Conservation (phyloP, 30 jellyfish, hydroid and myxozoan genomes). For the Nemopilema nomurai region DNA sequence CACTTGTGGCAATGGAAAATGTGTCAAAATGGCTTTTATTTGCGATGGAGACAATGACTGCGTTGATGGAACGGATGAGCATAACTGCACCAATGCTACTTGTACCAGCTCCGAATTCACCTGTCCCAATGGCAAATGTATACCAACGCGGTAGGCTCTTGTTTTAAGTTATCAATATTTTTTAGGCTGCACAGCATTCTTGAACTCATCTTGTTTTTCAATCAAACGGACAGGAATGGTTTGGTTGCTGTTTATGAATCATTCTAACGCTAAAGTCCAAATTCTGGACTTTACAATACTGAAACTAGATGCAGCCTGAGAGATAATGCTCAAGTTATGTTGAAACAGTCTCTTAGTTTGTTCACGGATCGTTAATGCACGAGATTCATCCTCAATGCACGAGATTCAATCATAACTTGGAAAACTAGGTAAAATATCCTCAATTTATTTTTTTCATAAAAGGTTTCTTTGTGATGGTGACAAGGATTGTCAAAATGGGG, state of each 20-base stretch:
- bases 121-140: constrained; percentile 78
- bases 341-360: too few species aligned
- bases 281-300: too few species aligned
- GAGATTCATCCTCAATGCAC: too few species aligned
- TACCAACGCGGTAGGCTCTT: constrained; percentile 47
- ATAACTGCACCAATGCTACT: constrained; percentile 49
- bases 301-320: too few species aligned
- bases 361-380: too few species aligned
- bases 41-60: constrained; percentile 86
- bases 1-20: constrained; percentile 71
- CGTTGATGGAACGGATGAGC: constrained; percentile 74
- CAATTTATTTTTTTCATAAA: not conserved
- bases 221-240: not conserved
- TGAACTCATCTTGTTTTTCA: not conserved
- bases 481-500: constrained; percentile 73
- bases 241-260: too few species aligned
- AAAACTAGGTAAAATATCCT: not conserved
- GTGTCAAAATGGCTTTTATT: constrained; percentile 37
- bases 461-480: constrained; percentile 89
- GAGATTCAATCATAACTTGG: too few species aligned
- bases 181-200: too few species aligned
- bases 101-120: constrained; percentile 52
- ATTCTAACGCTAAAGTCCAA: too few species aligned
- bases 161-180: too few species aligned
- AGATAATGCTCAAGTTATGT: too few species aligned